Evolutionary conservation across 2,888 invertebrate genomes (phyloP).

Genomic region (Tineola bisselliella): DNA sequence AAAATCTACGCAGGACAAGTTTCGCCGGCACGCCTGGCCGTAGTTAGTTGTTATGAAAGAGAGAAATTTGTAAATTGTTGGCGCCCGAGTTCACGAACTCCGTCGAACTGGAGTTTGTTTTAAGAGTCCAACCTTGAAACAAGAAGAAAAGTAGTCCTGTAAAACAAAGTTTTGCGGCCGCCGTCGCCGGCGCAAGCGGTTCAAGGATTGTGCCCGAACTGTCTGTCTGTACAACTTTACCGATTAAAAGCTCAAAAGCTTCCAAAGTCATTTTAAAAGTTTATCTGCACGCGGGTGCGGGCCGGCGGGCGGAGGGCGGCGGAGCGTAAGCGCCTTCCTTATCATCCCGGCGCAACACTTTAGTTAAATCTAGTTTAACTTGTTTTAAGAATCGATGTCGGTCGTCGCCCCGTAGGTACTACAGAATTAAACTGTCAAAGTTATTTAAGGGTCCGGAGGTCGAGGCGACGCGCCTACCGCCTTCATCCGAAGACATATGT

Average conservation of each 20-base stretch:
- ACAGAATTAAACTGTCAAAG: slow-evolving; percentile 55
- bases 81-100: slow-evolving; percentile 70
- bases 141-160: slow-evolving; percentile 71
- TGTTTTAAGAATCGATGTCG: slow-evolving; percentile 58
- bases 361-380: slow-evolving; percentile 63
- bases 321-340: slow-evolving; percentile 53
- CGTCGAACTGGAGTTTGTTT: slow-evolving; percentile 70
- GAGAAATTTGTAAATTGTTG: slow-evolving; percentile 71
- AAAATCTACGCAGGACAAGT: slow-evolving; percentile 70
- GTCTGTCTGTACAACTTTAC: slow-evolving; percentile 70
- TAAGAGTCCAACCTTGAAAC: slow-evolving; percentile 71
- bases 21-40: slow-evolving; percentile 67
- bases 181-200: slow-evolving; percentile 66
- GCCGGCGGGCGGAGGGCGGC: slow-evolving; percentile 31
- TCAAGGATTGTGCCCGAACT: slow-evolving; percentile 70
- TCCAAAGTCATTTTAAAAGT: slow-evolving; percentile 71
- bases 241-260: slow-evolving; percentile 71
- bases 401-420: slow-evolving; percentile 36
- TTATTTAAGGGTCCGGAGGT: slow-evolving; percentile 25
- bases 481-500: slow-evolving; percentile 36
- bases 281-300: slow-evolving; percentile 63
- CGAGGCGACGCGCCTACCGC: slow-evolving; percentile 24
- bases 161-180: slow-evolving; percentile 71
- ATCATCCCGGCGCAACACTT: slow-evolving; percentile 59
- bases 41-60: slow-evolving; percentile 71